Evolutionary conservation across 2,797 vertebrate species (phyloP).

Genomic region (Peromyscus attwateri): DNA sequence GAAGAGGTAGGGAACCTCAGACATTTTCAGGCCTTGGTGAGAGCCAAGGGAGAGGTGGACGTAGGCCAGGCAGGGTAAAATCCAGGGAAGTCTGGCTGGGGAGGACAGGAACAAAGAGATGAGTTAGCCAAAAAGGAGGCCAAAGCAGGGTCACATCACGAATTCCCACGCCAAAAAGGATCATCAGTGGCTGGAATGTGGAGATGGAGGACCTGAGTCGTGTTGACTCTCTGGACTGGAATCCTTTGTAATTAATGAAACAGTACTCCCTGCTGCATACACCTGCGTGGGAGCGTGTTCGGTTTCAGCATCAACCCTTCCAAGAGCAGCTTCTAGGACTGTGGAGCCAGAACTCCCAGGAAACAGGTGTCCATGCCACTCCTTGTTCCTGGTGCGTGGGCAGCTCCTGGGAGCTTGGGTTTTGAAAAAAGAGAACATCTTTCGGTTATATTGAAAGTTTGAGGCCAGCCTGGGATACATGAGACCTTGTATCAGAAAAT

Average conservation of each 20-base stretch:
- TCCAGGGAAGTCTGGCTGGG: background rate
- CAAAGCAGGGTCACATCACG: background rate
- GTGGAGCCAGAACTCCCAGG: background rate
- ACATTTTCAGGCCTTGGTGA: background rate
- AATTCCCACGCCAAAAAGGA: background rate
- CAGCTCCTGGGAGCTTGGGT: background rate
- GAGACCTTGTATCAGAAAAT: background rate
- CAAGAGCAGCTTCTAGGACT: background rate
- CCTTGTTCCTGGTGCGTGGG: background rate
- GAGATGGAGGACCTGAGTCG: background rate
- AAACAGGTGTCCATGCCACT: background rate
- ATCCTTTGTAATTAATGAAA: background rate
- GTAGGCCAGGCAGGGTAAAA: background rate
- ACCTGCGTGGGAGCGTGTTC: background rate
- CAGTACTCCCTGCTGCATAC: background rate
- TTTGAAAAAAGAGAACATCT: background rate
- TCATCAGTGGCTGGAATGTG: background rate
- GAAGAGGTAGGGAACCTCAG: background rate
- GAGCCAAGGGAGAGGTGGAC: background rate
- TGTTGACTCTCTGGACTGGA: background rate
- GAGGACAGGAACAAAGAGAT: background rate
- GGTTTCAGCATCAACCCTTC: background rate
- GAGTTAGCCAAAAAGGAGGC: background rate
- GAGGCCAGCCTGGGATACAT: background rate
- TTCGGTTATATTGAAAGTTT: background rate